A percentile compares a stretch with the other conserved stretches of the same genome.
These are phyloP conservation scores for Spea hammondii DNA, from an alignment of 2,797 vertebrate genomes.

Conservation along the genomic window DNA sequence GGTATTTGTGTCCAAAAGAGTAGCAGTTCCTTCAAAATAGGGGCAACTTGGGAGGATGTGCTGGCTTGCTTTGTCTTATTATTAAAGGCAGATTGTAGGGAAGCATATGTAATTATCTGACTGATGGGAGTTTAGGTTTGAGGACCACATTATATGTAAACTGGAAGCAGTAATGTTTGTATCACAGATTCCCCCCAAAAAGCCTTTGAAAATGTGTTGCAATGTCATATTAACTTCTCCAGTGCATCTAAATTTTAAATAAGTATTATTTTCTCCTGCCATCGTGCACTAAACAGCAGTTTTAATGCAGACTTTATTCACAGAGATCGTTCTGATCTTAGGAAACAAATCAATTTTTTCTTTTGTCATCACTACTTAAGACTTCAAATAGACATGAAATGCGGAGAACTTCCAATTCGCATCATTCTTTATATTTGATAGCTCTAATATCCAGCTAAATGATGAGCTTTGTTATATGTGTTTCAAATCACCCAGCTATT, in stretches of 20 bases:
- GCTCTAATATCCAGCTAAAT: slow-evolving; percentile 62
- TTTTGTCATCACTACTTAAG: slow-evolving; percentile 58
- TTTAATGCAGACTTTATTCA: background rate
- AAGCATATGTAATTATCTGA: too few relatives aligned
- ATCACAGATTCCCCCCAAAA: too few relatives aligned
- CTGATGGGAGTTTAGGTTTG: too few relatives aligned
- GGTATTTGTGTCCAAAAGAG: too few relatives aligned
- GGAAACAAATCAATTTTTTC: slow-evolving; percentile 57
- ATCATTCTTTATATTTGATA: slow-evolving; percentile 60
- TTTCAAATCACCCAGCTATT: slow-evolving; percentile 79
- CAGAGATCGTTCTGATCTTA: slow-evolving; percentile 53
- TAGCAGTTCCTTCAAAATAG: too few relatives aligned
- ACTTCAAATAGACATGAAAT: slow-evolving; percentile 66
- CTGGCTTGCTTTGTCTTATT: too few relatives aligned
- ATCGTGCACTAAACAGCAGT: slow-evolving; percentile 26
- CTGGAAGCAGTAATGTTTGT: too few relatives aligned
- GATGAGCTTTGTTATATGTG: slow-evolving; percentile 75
- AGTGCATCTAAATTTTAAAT: slow-evolving; percentile 6
- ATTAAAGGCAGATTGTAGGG: too few relatives aligned
- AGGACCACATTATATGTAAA: too few relatives aligned
- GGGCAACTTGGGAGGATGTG: too few relatives aligned
- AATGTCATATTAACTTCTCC: background rate
- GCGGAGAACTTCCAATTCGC: slow-evolving; percentile 60
- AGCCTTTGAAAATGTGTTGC: too few relatives aligned
- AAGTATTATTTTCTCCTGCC: slow-evolving; percentile 23